phyloP scores from a whole-genome alignment of 2,888 invertebrate species.

The Coremacera marginata region DNA sequence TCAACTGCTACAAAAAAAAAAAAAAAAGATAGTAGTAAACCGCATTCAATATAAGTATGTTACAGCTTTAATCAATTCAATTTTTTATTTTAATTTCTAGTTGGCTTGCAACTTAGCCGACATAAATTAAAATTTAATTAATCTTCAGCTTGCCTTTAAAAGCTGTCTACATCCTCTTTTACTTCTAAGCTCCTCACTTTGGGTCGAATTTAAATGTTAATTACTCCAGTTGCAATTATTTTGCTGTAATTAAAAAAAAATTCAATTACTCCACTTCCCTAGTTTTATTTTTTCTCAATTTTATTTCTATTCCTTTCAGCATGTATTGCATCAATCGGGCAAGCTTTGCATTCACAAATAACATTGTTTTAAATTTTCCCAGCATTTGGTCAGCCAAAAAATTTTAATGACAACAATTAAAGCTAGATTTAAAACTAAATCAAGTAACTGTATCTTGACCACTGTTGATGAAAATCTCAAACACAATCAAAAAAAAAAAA shows the following conservation, averaged over 20 bases:
- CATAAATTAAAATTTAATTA: too few relatives aligned
- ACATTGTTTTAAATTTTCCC: slow-evolving; percentile 31
- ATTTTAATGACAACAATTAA: slow-evolving; percentile 34
- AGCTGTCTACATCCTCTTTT: not conserved
- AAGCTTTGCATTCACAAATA: not conserved
- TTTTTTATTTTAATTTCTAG: too few relatives aligned
- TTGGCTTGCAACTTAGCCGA: too few relatives aligned
- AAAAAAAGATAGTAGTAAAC: too few relatives aligned
- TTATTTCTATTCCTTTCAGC: not conserved
- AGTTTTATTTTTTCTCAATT: slow-evolving; percentile 13
- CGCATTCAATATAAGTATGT: too few relatives aligned
- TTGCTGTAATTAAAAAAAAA: slow-evolving; percentile 16
- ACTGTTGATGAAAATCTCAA: not conserved
- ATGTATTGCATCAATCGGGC: too few relatives aligned
- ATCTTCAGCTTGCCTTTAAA: too few relatives aligned
- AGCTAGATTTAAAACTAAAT: slow-evolving; percentile 28
- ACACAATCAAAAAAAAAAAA: too few relatives aligned
- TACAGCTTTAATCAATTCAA: too few relatives aligned
- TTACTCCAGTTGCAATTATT: slow-evolving; percentile 30
- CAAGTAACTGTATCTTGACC: slow-evolving; percentile 12
- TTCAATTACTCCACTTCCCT: slow-evolving; percentile 34
- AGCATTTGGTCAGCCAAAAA: slow-evolving; percentile 32
- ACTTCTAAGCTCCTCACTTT: not conserved
- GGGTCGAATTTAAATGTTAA: not conserved
- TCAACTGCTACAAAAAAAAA: too few relatives aligned